phyloP scores from a whole-genome alignment of 1,140 invertebrate species.

The Brachionus angularis region DNA sequence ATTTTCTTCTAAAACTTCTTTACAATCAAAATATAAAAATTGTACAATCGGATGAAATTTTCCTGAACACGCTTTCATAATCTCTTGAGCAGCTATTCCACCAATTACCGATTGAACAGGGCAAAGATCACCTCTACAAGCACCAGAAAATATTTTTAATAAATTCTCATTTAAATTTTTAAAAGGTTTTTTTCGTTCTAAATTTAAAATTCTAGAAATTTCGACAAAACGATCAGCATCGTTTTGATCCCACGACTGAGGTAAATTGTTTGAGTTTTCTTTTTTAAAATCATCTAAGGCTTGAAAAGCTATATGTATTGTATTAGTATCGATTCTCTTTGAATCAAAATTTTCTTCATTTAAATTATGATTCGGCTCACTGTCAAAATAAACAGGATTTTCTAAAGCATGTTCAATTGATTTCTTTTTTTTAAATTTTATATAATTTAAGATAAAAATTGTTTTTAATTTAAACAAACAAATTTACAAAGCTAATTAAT shows the following conservation, averaged over 20 bases:
- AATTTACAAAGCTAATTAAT: conserved; percentile 49
- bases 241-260: conserved; percentile 1
- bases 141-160: conserved; percentile 63
- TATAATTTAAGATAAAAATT: no score
- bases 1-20: conserved; percentile 79
- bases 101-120: conserved; percentile 91
- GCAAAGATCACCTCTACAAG: conserved; percentile 72
- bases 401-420: conserved; percentile 70
- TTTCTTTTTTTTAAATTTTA: no score
- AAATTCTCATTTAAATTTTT: conserved; percentile 71
- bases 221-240: conserved; percentile 21
- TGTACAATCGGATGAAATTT: conserved; percentile 93
- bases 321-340: conserved; percentile 82
- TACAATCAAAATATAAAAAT: conserved; percentile 91
- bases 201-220: background rate
- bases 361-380: conserved; percentile 64
- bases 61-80: conserved; percentile 83
- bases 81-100: conserved; percentile 90
- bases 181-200: conserved; percentile 50
- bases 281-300: conserved; percentile 54
- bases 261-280: conserved; percentile 4
- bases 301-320: conserved; percentile 81
- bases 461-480: background rate
- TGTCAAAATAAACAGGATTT: conserved; percentile 77
- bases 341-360: conserved; percentile 55